Base-by-base conservation (phyloP, 2,888 invertebrate genomes). In the Drosophila lutescens region DNA sequence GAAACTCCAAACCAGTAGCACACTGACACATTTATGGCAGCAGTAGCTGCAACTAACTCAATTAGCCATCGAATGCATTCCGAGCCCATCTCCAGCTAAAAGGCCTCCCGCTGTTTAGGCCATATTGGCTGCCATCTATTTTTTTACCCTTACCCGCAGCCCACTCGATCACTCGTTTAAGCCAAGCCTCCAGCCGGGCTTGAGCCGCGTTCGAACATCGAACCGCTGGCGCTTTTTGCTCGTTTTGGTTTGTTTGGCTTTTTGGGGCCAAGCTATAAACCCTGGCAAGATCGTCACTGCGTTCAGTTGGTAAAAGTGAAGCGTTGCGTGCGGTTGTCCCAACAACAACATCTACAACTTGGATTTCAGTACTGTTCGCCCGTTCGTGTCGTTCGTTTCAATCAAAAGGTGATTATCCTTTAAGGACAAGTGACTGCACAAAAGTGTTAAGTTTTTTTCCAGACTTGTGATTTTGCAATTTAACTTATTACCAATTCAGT, bases 181-280 rank as follows among this genome's bases (percentile, higher is more conserved):
- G 51, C 54, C 54, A 53, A 46, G 59, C 49, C 40, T 67, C 53
- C 66, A 67, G 65, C 66, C 46, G 47, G 73, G 86, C 74, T 86
- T 54, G 77, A 86, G 75, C 65, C 58, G 43, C 49, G 77, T 57
- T 82, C 81, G 81, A 82, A 63, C 86, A 62, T 63, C 62, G 41
- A 83, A 82, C 75, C 69, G 49, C 57, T 55, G 53, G 57, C 51
- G 57, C 67, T 61, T 66, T 59, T 54, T 65, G 71, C 47, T 51
- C 57, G 56, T 63, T 67, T 47, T 58, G 51, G 63, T 26, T 66
- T 73, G 51, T 78, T 74, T 77, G 74, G 76, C 73, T 68, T 76
- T 73, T 78, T 73, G 91, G 89, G 90, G 91, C 90, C 90, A 91
- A 90, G 91, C 91, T 92, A 92, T 92, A 92, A 92, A 90, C 92